Evolutionary conservation across 2,113 vertebrate species (phyloP), one percentile per base, ranked within the genome.

Genomic region (Romanogobio albipinnatus): DNA sequence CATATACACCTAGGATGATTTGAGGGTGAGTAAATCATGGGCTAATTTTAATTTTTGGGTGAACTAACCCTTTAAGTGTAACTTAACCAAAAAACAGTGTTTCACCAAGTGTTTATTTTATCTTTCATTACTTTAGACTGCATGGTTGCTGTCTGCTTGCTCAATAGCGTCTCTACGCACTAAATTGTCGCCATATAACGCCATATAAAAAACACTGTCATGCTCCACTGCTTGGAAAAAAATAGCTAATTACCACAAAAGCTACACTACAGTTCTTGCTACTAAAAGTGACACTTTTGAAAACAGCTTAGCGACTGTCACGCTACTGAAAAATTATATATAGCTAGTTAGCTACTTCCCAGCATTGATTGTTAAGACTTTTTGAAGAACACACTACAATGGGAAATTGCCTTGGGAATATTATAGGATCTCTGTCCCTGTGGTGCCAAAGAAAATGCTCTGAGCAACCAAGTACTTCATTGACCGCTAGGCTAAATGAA

Each of bases 401-500:
- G 33, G 33, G 9, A 78, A n/a, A 53, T 9, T 49, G 17, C 11
- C 71, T 74, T 45, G 26, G n/a, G 26, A 74, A 75, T 47, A 22
- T 39, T 58, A 14, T 36, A 77, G 29, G 22, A 77, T 13, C 7
- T 59, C 17, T 77, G 19, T 13, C 49, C 15, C 26, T 47, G 62
- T 61, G n/a, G 5, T 77, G 29, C 33, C 53, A 78, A 43, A 78
- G 53, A 62, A 33, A 45, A 75, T 4, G 39, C 39, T 10, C 29
- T 15, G 2, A 62, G 19, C 70, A 61, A 9, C 7, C 45, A 45
- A 66, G 33, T 26, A 11, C 7, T 83, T 78, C 22, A 86, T 71
- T 53, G 49, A 45, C 53, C 49, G 24, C 51, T 43, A 74, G 19
- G 43, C 64, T 61, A 78, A 73, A 83, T 86, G 29, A 62, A 17